Evolutionary conservation across 2,113 vertebrate species (phyloP).

Genomic region (Pangasianodon gigas): DNA sequence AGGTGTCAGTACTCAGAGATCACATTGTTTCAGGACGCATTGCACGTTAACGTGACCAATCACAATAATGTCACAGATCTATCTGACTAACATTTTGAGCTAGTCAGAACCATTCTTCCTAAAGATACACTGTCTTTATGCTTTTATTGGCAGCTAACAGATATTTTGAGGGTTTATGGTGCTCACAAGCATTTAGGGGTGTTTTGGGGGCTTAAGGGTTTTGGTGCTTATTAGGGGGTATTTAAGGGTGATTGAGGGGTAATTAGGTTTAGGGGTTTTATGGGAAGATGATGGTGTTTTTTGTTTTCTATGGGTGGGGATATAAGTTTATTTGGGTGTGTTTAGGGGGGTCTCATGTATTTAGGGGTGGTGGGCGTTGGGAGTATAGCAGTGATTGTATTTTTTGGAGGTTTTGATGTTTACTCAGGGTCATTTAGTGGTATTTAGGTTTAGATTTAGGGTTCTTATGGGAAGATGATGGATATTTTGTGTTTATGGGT

Average conservation of each 20-base stretch:
- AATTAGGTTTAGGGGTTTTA: neutral
- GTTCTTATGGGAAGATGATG: neutral
- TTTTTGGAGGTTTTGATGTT: neutral
- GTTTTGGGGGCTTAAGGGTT: neutral
- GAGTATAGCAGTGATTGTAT: neutral
- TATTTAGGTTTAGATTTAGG: neutral
- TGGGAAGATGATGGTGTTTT: neutral
- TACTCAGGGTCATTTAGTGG: neutral
- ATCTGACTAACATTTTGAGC: neutral
- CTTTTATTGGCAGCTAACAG: neutral
- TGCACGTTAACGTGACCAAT: too few relatives aligned
- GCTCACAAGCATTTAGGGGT: neutral
- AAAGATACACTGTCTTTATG: neutral
- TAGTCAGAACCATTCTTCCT: neutral
- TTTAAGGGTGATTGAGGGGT: neutral
- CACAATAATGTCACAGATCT: neutral
- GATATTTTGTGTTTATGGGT: neutral
- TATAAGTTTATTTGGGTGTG: neutral
- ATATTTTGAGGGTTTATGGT: neutral
- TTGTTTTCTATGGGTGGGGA: neutral
- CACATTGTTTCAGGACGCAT: neutral
- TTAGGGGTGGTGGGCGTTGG: neutral
- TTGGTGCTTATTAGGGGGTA: neutral
- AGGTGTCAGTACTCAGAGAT: neutral
- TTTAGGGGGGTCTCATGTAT: too few relatives aligned